These are phyloP conservation scores for Girardinus metallicus DNA, from an alignment of 2,797 vertebrate species.

Conservation along the genomic window DNA sequence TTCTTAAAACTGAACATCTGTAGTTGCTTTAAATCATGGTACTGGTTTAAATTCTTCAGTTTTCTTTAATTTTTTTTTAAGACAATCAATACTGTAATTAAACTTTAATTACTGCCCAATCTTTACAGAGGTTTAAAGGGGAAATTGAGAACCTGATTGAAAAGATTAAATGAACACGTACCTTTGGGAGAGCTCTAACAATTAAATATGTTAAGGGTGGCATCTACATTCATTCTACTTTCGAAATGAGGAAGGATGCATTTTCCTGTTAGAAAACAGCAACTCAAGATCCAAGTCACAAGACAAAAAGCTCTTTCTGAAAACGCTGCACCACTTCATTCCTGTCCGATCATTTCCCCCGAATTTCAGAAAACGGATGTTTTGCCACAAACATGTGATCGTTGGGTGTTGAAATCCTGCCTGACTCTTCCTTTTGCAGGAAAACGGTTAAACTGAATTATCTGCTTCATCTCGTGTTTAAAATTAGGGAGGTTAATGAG, in stretches of 20 bases:
- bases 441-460: constrained; percentile 6
- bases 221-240: background rate
- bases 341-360: background rate
- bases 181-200: background rate
- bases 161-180: background rate
- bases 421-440: background rate
- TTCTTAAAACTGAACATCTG: constrained; percentile 44
- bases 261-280: constrained; percentile 11
- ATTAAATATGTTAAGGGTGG: background rate
- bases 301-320: constrained; percentile 30
- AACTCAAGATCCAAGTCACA: constrained; percentile 17
- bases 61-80: background rate
- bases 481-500: background rate
- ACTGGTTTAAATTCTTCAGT: background rate
- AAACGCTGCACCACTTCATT: constrained; percentile 49
- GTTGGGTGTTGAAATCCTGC: constrained; percentile 42
- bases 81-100: background rate
- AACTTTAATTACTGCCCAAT: background rate
- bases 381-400: constrained; percentile 42
- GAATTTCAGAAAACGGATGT: constrained; percentile 7
- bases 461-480: background rate
- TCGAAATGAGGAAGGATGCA: constrained; percentile 17
- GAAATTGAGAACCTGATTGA: background rate
- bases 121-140: background rate
- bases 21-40: constrained; percentile 21